A percentile compares a stretch with the other conserved stretches of the same genome.
These are phyloP conservation scores for Timema cristinae DNA, from an alignment of 2,888 invertebrate species.

Conservation along the genomic window DNA sequence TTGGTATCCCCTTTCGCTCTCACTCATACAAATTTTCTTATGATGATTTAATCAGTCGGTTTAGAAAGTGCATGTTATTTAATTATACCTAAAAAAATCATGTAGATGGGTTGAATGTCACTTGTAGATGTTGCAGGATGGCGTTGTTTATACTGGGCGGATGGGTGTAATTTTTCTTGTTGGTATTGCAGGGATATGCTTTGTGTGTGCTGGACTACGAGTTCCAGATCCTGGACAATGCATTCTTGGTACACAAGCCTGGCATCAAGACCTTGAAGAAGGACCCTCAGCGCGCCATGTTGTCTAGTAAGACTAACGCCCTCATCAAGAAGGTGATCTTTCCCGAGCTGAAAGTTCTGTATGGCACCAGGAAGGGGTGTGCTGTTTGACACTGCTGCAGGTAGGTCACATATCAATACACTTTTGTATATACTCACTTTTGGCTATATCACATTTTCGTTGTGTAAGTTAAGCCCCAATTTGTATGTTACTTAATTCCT, in stretches of 20 bases:
- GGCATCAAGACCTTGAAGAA: conserved; percentile 82
- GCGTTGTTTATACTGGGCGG: not conserved
- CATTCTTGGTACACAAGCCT: conserved; percentile 88
- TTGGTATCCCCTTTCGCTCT: no score
- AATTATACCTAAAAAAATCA: no score
- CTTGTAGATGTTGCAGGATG: no score
- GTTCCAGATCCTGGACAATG: conserved; percentile 88
- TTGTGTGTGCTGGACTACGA: conserved; percentile 89
- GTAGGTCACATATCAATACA: no score
- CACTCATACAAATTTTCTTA: no score
- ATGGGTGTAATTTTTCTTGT: not conserved
- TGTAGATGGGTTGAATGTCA: no score
- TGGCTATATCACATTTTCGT: no score
- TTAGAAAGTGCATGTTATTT: no score
- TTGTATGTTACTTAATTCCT: no score
- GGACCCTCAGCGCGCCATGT: conserved; percentile 69
- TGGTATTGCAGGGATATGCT: conserved; percentile 69
- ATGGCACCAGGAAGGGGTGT: conserved; percentile 75
- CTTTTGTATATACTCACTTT: no score
- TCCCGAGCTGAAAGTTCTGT: conserved; percentile 80
- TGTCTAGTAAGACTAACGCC: conserved; percentile 72
- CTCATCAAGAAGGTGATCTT: conserved; percentile 75
- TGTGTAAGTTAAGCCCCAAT: no score
- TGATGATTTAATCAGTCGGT: no score
- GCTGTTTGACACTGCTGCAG: conserved; percentile 57